Percentiles rank a stretch among this genome's conserved stretches.
phyloP scores from a whole-genome alignment of 2,113 vertebrate genomes.

The Onychostoma macrolepis region DNA sequence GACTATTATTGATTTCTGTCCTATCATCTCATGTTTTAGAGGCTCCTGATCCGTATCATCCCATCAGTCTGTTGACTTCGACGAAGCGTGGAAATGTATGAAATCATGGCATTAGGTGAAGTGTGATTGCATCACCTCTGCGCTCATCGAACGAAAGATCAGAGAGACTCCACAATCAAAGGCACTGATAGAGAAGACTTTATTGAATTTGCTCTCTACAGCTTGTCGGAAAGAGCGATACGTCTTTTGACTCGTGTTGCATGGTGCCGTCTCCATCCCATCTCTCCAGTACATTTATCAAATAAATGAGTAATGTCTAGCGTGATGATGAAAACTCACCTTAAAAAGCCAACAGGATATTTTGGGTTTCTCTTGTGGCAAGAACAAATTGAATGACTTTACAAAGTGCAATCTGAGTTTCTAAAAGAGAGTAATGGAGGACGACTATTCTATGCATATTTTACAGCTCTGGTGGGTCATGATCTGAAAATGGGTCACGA shows the following conservation, averaged over 20 bases:
- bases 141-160: not conserved
- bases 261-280: not conserved
- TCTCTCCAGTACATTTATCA: conserved; percentile 3
- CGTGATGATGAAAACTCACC: conserved; percentile 15
- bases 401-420: not conserved
- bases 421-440: not conserved
- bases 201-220: not conserved
- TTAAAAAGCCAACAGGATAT: conserved; percentile 4
- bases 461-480: not conserved
- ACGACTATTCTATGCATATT: not conserved
- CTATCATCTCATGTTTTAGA: not conserved
- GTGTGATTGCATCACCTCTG: not conserved
- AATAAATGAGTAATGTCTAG: conserved; percentile 10
- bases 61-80: not conserved
- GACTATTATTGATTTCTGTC: not conserved
- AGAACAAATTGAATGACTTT: conserved; percentile 14
- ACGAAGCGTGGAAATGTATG: not conserved
- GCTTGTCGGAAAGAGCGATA: not conserved
- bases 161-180: not conserved
- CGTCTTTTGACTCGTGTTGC: not conserved
- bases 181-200: conserved; percentile 5
- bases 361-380: conserved; percentile 10
- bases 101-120: not conserved
- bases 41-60: too few relatives aligned
- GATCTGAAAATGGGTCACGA: not conserved